Evolutionary conservation across 2,113 vertebrate genomes (phyloP), one percentile per base, ranked within the genome.

Genomic region (Podarcis raffonei): DNA sequence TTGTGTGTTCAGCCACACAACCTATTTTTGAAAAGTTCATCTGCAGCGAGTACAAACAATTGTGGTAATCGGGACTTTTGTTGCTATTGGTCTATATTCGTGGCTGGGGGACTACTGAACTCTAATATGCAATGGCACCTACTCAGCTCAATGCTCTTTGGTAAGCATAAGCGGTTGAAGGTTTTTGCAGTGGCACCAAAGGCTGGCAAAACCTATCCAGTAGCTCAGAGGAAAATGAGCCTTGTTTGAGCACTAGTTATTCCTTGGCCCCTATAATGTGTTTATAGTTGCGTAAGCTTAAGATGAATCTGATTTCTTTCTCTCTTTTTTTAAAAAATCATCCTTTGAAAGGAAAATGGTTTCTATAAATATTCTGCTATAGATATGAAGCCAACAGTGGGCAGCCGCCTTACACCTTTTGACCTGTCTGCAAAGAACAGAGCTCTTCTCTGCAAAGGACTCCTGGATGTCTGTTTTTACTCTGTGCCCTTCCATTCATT

Each of bases 401-500:
- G 92, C 94, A 95, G 93, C 95, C 94, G 93, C 92, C 93, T 93
- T 90, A 90, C 92, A 93, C 90, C 90, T 59, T 81, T 89, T 94
- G 93, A 89, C 94, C 94, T 94, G 90, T 93, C 93, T 94, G 93
- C 89, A 62, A 83, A 91, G 93, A 90, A 92, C 85, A 37, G 86
- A 95, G 94, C 88, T 86, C 91, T 91, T 88, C 85, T 93, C 95
- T 92, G 87, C 92, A 93, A 93, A 95, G 92, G 94, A 92, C 88
- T 94, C 91, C 95, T 98, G 97, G 96, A 95, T 97, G 96, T 97
- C 95, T 97, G 96, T 97, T 96, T 96, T 97, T 97, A 96, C 95
- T 91, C 95, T 95, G 74, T 97, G 97, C 97, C 97, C 97, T 98
- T 98, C 97, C 98, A 97, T 98, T 98, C 98, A 97, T 97, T 97